Evolutionary conservation across 2,113 vertebrate genomes (phyloP).

Genomic region (Tyto alba): DNA sequence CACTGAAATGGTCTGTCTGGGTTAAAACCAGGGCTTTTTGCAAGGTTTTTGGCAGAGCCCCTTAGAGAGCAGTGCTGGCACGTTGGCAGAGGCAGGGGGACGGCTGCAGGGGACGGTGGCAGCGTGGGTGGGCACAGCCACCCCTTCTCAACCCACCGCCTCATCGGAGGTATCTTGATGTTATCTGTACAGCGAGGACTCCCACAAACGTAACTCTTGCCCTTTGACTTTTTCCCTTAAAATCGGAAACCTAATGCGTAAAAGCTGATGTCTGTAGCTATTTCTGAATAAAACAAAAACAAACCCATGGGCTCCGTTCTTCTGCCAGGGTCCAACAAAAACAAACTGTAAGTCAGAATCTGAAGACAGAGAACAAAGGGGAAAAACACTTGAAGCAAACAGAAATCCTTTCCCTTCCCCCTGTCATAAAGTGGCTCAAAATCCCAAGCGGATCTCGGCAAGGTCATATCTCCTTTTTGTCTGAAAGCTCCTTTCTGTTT

Average conservation of each 20-base stretch:
- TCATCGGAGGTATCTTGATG: background rate
- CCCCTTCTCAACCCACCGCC: background rate
- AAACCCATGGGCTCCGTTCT: background rate
- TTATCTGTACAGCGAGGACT: rapidly evolving
- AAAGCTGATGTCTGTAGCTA: background rate
- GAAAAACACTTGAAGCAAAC: background rate
- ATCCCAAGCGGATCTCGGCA: background rate
- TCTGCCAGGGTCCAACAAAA: background rate
- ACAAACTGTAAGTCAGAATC: background rate
- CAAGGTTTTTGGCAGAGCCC: background rate
- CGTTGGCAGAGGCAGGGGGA: no score
- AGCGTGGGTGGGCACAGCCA: background rate
- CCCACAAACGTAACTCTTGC: background rate
- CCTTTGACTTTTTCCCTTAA: background rate
- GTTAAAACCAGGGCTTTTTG: background rate
- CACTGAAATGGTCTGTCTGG: background rate
- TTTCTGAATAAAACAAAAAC: background rate
- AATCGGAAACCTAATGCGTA: background rate
- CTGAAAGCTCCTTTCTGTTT: background rate
- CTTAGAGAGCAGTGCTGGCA: background rate
- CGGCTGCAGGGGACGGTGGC: background rate
- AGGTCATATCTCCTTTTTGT: background rate
- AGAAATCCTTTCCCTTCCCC: background rate
- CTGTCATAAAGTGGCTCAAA: rapidly evolving
- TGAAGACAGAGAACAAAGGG: background rate